Conservation (phyloP, 2,888 invertebrate species). For the Hyposoter didymator region DNA sequence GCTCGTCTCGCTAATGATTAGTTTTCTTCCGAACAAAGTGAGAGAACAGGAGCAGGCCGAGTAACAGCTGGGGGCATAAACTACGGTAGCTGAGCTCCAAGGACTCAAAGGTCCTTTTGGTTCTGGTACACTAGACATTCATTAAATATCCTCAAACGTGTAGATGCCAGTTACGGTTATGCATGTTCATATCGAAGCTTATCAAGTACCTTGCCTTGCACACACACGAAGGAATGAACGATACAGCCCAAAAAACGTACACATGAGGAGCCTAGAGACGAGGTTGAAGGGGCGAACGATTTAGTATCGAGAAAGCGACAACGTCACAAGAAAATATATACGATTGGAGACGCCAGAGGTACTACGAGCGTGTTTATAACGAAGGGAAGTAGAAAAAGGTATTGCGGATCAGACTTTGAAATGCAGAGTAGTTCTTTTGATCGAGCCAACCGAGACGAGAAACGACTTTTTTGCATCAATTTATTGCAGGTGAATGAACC, state of each 20-base stretch:
- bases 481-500: constrained; percentile 67
- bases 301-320: constrained; percentile 12
- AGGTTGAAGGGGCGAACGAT: constrained; percentile 5
- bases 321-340: constrained; percentile 38
- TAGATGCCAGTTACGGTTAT: not conserved
- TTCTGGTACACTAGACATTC: not conserved
- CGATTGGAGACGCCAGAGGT: constrained; percentile 48
- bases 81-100: not conserved
- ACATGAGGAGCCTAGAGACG: constrained; percentile 21
- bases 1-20: constrained; percentile 36
- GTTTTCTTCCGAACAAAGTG: constrained; percentile 7
- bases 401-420: constrained; percentile 70
- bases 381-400: constrained; percentile 54
- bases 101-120: constrained; percentile 12
- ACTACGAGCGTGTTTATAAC: constrained; percentile 31
- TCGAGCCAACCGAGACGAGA: constrained; percentile 68
- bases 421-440: constrained; percentile 74
- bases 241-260: constrained; percentile 23
- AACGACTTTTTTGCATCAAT: constrained; percentile 68
- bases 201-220: not conserved
- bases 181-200: not conserved
- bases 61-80: not conserved
- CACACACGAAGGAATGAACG: constrained; percentile 6
- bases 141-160: not conserved
- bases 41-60: not conserved